phyloP scores from a whole-genome alignment of 2,113 vertebrate species.

The Jaculus jaculus region DNA sequence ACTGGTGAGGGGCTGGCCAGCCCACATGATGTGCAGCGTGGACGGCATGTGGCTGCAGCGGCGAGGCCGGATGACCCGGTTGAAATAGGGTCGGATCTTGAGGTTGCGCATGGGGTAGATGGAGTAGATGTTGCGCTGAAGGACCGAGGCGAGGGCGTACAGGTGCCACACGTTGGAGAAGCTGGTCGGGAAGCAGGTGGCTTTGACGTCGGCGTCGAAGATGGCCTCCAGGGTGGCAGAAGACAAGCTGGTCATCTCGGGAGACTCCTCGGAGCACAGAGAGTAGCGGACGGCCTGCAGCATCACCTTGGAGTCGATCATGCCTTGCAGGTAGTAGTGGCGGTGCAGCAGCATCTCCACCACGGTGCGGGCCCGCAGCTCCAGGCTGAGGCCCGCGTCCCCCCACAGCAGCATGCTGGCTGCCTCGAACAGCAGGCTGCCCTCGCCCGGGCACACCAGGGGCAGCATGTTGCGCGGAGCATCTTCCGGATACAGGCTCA shows the following conservation, averaged over 20 bases:
- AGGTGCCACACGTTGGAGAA: conserved; percentile 98
- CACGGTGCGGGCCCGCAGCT: conserved; percentile 94
- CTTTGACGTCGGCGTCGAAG: conserved; percentile 96
- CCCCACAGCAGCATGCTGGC: conserved; percentile 93
- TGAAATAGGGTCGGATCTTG: conserved; percentile 96
- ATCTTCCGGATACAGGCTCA: conserved; percentile 92
- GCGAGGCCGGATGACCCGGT: conserved; percentile 93
- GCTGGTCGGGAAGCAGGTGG: conserved; percentile 94
- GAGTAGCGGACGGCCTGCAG: conserved; percentile 96
- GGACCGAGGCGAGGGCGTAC: conserved; percentile 93
- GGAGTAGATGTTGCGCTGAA: conserved; percentile 94
- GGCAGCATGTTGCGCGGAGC: conserved; percentile 92
- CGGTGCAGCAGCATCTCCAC: conserved; percentile 97
- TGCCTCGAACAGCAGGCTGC: conserved; percentile 94
- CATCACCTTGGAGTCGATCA: conserved; percentile 99
- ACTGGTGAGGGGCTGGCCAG: conserved; percentile 88
- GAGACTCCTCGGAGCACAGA: conserved; percentile 93
- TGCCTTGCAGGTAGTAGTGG: conserved; percentile 94
- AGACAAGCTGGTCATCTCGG: conserved; percentile 93
- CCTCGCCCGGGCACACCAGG: conserved; percentile 91
- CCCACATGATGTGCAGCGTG: conserved; percentile 97
- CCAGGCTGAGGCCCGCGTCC: conserved; percentile 90
- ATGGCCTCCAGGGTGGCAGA: conserved; percentile 93
- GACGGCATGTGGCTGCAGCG: conserved; percentile 81
- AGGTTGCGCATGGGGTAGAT: conserved; percentile 97